These are phyloP conservation scores for Epizoanthus illoricatus DNA, from an alignment of 92 coral and sea anemone genomes.

Conservation along the genomic window DNA sequence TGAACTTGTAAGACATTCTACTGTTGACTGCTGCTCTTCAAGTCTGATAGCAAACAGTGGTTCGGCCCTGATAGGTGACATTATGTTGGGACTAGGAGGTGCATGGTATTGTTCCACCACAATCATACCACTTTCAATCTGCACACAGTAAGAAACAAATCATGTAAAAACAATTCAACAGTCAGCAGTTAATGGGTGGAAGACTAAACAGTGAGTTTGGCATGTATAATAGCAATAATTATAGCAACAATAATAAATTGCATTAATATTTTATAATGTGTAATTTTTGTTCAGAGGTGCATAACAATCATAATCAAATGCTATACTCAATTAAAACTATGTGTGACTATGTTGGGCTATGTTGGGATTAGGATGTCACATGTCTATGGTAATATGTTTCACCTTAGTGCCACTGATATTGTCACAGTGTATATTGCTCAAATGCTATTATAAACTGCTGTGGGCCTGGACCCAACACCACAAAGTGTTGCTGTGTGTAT, in stretches of 20 bases:
- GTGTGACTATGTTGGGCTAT: too few relatives aligned
- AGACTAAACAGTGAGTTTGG: neutral
- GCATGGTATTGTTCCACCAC: conserved; percentile 61
- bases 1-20: conserved; percentile 40
- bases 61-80: conserved; percentile 48
- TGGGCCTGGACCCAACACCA: too few relatives aligned
- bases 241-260: too few relatives aligned
- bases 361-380: too few relatives aligned
- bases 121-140: conserved; percentile 13
- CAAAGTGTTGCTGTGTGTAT: too few relatives aligned
- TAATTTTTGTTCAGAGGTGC: neutral
- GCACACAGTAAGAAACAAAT: neutral
- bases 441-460: too few relatives aligned
- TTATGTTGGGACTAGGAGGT: conserved; percentile 51
- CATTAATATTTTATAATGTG: neutral
- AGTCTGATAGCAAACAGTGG: conserved; percentile 56
- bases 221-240: neutral
- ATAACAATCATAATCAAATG: too few relatives aligned
- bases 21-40: conserved; percentile 25
- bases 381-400: too few relatives aligned
- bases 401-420: too few relatives aligned
- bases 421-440: too few relatives aligned
- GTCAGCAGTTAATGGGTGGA: neutral
- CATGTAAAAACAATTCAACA: too few relatives aligned
- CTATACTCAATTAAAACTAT: too few relatives aligned